Conservation (phyloP, 2,888 invertebrate genomes). For the Morpho helenor region DNA sequence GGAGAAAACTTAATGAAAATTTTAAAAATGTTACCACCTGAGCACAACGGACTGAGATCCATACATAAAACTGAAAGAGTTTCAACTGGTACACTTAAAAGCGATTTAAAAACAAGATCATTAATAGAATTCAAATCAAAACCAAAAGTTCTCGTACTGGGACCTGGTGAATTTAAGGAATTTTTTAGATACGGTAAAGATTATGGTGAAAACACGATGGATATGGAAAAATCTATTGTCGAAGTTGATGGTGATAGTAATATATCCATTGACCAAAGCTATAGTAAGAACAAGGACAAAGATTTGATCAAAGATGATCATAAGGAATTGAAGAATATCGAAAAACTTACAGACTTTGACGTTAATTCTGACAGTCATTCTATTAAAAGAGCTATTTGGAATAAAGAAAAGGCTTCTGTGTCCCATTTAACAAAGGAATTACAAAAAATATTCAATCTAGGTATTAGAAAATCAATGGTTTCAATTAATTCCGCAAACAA, state of each 20-base stretch:
- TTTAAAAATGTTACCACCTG: conserved; percentile 16
- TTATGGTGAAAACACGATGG: background rate
- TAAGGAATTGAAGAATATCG: background rate
- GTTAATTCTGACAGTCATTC: background rate
- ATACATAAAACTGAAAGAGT: conserved; percentile 1
- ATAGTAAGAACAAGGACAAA: background rate
- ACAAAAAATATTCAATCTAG: conserved; percentile 39
- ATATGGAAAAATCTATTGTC: background rate
- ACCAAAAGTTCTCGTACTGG: background rate
- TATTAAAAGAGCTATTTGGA: background rate
- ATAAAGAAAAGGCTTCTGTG: background rate
- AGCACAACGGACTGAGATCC: conserved; percentile 15
- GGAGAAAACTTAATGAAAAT: conserved; percentile 32
- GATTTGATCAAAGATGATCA: background rate
- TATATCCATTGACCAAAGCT: too few species aligned
- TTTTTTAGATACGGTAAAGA: background rate
- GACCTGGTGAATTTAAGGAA: background rate
- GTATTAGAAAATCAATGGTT: conserved; percentile 46
- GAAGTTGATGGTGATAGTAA: background rate
- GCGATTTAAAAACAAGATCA: background rate
- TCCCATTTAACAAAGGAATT: conserved; percentile 15
- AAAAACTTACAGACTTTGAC: background rate
- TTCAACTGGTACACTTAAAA: conserved; percentile 14
- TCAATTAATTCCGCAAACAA: conserved; percentile 32
- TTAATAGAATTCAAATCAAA: background rate